Conservation (phyloP, 2,888 invertebrate genomes). For the Flabesymbios commensalis region DNA sequence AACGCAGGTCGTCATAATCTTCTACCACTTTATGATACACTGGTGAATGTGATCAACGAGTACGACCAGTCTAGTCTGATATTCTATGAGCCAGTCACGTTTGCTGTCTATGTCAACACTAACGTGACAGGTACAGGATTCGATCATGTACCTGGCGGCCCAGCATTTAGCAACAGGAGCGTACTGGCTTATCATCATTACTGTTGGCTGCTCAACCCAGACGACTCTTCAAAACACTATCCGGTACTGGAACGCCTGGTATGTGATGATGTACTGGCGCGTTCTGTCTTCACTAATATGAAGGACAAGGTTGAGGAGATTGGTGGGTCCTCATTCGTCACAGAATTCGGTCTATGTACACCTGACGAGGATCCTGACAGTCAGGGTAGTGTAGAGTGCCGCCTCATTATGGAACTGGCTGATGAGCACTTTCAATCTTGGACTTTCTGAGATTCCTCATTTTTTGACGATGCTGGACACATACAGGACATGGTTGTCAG, state of each 20-base stretch:
- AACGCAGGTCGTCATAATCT: slow-evolving; percentile 41
- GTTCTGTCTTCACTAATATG: slow-evolving; percentile 29
- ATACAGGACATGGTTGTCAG: slow-evolving; percentile 21
- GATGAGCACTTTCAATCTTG: slow-evolving; percentile 45
- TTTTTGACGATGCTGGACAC: slow-evolving; percentile 35
- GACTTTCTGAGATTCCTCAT: slow-evolving; percentile 47
- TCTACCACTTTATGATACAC: slow-evolving; percentile 38
- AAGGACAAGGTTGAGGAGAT: slow-evolving; percentile 25
- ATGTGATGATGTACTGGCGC: slow-evolving; percentile 39
- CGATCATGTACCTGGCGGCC: slow-evolving; percentile 40
- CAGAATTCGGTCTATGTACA: slow-evolving; percentile 47
- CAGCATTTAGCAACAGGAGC: slow-evolving; percentile 23
- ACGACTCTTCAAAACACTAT: slow-evolving; percentile 14
- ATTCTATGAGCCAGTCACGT: slow-evolving; percentile 51
- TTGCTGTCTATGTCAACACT: slow-evolving; percentile 38
- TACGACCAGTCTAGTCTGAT: slow-evolving; percentile 40
- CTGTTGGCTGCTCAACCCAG: slow-evolving; percentile 40
- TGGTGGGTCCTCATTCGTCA: slow-evolving; percentile 43
- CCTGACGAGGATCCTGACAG: slow-evolving; percentile 33
- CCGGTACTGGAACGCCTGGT: slow-evolving; percentile 25
- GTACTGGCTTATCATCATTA: slow-evolving; percentile 47
- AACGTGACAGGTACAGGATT: slow-evolving; percentile 39
- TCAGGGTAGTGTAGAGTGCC: slow-evolving; percentile 38
- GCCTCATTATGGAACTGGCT: slow-evolving; percentile 35
- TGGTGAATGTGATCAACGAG: slow-evolving; percentile 36